Conservation (phyloP, 2,888 invertebrate species). For the Heliconius sara region DNA sequence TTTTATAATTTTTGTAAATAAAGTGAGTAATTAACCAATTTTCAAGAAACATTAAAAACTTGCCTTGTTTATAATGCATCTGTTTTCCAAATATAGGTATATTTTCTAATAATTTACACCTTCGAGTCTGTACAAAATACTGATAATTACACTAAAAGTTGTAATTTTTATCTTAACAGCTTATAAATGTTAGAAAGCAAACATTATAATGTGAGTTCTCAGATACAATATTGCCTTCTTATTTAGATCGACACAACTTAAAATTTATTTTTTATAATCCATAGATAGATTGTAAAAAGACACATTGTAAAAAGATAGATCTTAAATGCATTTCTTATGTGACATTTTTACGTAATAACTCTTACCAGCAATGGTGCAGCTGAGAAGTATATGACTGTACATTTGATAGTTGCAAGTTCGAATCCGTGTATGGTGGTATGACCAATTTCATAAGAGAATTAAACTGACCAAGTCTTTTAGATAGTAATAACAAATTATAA, state of each 20-base stretch:
- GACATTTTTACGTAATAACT: no score
- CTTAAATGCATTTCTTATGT: no score
- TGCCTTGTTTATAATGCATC: background rate
- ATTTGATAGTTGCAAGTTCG: no score
- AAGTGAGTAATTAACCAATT: background rate
- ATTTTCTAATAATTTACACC: conserved; percentile 5
- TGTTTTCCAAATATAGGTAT: background rate
- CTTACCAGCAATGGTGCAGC: no score
- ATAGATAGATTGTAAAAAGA: no score
- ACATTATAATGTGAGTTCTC: background rate
- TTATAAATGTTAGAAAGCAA: background rate
- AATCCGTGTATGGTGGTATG: no score
- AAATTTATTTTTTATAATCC: no score
- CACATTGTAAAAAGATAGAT: no score
- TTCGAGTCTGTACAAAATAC: background rate
- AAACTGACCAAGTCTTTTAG: no score
- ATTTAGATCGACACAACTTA: background rate
- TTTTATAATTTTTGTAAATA: background rate
- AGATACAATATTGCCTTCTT: background rate
- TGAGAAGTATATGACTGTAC: no score
- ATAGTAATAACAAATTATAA: no score
- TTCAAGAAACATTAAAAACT: background rate
- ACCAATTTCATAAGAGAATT: no score
- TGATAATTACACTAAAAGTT: conserved; percentile 1
- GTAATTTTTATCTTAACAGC: conserved; percentile 17